Conservation (phyloP, 2,797 vertebrate species). For the Hemibagrus guttatus region DNA sequence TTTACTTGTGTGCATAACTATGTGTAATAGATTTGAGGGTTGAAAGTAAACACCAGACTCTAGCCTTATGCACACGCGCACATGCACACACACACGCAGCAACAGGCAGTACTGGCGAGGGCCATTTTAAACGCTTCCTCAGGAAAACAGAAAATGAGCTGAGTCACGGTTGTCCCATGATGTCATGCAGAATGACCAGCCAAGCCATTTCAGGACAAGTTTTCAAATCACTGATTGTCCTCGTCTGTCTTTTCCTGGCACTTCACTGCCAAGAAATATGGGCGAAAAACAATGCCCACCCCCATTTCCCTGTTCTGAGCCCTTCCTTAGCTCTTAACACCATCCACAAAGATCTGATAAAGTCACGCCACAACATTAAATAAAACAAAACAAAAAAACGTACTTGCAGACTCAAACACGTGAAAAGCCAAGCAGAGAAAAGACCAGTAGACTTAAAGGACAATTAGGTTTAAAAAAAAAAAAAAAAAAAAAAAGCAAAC, state of each 20-base stretch:
- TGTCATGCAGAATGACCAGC: constrained; percentile 33
- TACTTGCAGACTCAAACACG: background rate
- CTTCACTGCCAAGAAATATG: background rate
- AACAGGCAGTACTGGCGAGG: constrained; percentile 10
- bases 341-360: constrained; percentile 37
- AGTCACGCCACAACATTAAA: background rate
- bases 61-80: background rate
- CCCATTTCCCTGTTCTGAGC: background rate
- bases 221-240: constrained; percentile 39
- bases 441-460: background rate
- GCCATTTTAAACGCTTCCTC: constrained; percentile 43
- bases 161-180: constrained; percentile 47
- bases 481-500: background rate
- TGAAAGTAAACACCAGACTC: constrained; percentile 30
- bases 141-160: constrained; percentile 40
- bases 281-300: background rate
- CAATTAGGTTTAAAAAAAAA: background rate
- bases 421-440: background rate
- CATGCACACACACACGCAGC: background rate
- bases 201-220: constrained; percentile 42
- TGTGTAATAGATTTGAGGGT: background rate
- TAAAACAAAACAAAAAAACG: background rate
- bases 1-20: too few species aligned
- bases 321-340: constrained; percentile 33
- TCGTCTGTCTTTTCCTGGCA: constrained; percentile 32